Base-by-base conservation (phyloP, 2,888 invertebrate species). In the Cataglyphis rosenhaueri region DNA sequence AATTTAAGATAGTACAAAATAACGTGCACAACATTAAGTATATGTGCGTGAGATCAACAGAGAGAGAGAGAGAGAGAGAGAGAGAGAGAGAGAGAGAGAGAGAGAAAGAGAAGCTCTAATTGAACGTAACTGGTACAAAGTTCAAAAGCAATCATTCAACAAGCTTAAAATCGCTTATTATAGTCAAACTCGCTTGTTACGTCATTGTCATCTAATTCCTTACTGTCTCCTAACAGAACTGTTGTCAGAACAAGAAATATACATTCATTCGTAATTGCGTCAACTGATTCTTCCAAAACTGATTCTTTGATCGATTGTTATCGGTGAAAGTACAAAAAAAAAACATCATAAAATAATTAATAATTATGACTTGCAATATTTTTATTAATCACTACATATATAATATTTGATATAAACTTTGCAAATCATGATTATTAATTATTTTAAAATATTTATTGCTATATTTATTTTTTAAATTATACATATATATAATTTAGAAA, bases 201-300 rank as follows among this genome's bases (percentile, higher is more conserved):
- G 71, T 82, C 75, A 79, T 62, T 1, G 71, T 79, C 75, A 79
- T 62, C 2, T 84, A 78, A 79, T 84, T 75, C 70, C 25, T 76
- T 48, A n/a, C 55, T 52, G 8, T 44, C 29, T 70, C 57, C 70
- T 86, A 86, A 86, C 32, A 82, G 71, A 86, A 84, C 71, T 86
- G 86, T 84, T 82, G 57, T 71, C 18, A 57, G 48, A 35, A 10
- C 15, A 38, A 57, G 59, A 52, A 55, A 61, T 52, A 8, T 57
- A 64, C 66, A 10, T 64, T 59, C 68, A 44, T 78, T 18, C 5
- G 15, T 55, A 66, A 38, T 76, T 44, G 32, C 21, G 18, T 70
- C 32, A 21, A 21, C 21, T 21, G 21, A 21, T 21, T 21, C 21
- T 21, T 21, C 18, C 57, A 38, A 44, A 32, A 59, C 4, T 35